Percentiles rank a stretch among this genome's conserved stretches.
phyloP scores from a whole-genome alignment of 1,140 invertebrate species.

The Geopemphigus sp. region DNA sequence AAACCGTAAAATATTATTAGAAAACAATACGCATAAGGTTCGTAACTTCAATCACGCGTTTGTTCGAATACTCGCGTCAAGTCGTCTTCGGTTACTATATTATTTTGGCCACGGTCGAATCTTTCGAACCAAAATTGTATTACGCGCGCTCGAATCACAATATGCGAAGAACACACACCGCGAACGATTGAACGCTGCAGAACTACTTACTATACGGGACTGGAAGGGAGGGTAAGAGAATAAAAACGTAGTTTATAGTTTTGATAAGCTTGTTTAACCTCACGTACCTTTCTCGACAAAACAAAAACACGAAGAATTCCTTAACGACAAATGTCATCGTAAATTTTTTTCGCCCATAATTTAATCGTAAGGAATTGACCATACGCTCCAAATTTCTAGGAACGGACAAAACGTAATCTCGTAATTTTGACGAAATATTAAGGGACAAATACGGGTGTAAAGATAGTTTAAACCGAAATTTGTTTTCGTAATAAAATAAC shows the following conservation, averaged over 20 bases:
- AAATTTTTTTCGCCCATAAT: neutral
- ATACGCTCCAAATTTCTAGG: neutral
- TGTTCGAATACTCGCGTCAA: no score
- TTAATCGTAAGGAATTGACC: neutral
- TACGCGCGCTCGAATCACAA: neutral
- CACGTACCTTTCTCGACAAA: no score
- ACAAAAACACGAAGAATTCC: neutral
- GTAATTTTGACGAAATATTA: no score
- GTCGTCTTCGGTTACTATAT: neutral
- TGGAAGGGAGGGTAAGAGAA: neutral
- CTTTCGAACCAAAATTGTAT: neutral
- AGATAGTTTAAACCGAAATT: neutral
- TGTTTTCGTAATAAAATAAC: neutral
- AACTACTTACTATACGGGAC: no score
- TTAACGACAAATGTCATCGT: conserved; percentile 2
- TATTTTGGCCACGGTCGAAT: neutral
- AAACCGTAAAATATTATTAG: no score
- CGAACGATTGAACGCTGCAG: conserved; percentile 5
- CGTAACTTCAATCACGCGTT: no score
- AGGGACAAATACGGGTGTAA: neutral
- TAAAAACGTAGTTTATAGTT: conserved; percentile 30
- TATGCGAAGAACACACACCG: neutral
- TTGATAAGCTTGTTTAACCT: conserved; percentile 19
- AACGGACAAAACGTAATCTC: neutral
- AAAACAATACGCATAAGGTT: no score